These are phyloP conservation scores for Otis tarda DNA, from an alignment of 2,113 vertebrate species.

Conservation along the genomic window DNA sequence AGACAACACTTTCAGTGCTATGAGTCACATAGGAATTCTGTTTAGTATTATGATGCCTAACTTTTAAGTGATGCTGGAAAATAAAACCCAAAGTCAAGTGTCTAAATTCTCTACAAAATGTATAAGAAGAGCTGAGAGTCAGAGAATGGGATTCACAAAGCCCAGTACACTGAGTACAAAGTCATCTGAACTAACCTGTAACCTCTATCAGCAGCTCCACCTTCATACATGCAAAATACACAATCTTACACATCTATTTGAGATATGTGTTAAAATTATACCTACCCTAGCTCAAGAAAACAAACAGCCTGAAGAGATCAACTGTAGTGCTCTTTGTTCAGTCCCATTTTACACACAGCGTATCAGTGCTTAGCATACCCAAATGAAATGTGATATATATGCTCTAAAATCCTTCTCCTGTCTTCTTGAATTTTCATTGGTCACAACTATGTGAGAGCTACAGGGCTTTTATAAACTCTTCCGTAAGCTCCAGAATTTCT, in stretches of 20 bases:
- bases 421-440: not conserved
- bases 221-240: not conserved
- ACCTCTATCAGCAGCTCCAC: not conserved
- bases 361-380: fast-evolving
- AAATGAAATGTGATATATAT: not conserved
- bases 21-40: not conserved
- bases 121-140: not conserved
- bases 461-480: not conserved
- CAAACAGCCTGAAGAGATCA: not conserved
- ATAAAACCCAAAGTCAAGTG: not conserved
- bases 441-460: not conserved
- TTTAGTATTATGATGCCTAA: not conserved
- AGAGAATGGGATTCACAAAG: not conserved
- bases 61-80: not conserved
- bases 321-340: not conserved
- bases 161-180: not conserved
- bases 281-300: not conserved
- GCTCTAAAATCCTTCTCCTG: not conserved
- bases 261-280: not conserved
- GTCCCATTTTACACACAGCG: not conserved
- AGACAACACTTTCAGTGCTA: not conserved
- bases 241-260: not conserved
- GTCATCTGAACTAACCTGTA: not conserved
- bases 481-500: not conserved
- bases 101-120: not conserved